Base-by-base conservation (phyloP, 2,888 invertebrate genomes). In the Ectemnius cavifrons region DNA sequence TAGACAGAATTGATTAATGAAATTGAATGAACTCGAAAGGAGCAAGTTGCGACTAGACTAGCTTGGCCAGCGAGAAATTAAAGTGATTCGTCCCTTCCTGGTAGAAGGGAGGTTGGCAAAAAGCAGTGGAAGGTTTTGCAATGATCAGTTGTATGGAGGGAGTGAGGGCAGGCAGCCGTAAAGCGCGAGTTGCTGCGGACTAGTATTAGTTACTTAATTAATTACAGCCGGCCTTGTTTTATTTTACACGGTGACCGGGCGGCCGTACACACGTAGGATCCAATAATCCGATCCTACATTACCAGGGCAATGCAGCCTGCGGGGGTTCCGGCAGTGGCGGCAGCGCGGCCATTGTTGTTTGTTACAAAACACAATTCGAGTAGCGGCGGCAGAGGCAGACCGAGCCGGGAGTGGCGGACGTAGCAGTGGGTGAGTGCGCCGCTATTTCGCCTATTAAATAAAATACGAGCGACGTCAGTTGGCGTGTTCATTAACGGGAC, bases 201-300 rank as follows among this genome's bases (percentile, higher is more conserved):
- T 71, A 73, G 84, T 82, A 85, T 89, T 87, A 83, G 85, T 87
- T 84, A 84, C 80, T 88, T 85, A 86, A 89, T 89, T 87, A 87
- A 88, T 89, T 88, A 86, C 87, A 84, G 77, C 78, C 79, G 76
- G 78, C 76, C 75, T 76, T 83, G 82, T 88, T 88, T 87, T 88
- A 87, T 88, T 86, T 87, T 83, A 78, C 82, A 80, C 72, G 63
- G 58, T 64, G 69, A 76, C 78, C 78, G 67, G 52, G 52, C 75
- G 71, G 74, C 71, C 77, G 74, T 75, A 73, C 73, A 71, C 62
- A 71, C 73, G 78, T 75, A 81, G 76, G 84, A 82, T 84, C 84
- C 88, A 88, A 88, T 87, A 89, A 89, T 89, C 88, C 88, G 82
- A 80, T 79, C 77, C 81, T 86, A 84, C 84, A 86, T 86, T 87